Base-by-base conservation (phyloP, 2,113 vertebrate genomes). In the Ceyx margarethae region DNA sequence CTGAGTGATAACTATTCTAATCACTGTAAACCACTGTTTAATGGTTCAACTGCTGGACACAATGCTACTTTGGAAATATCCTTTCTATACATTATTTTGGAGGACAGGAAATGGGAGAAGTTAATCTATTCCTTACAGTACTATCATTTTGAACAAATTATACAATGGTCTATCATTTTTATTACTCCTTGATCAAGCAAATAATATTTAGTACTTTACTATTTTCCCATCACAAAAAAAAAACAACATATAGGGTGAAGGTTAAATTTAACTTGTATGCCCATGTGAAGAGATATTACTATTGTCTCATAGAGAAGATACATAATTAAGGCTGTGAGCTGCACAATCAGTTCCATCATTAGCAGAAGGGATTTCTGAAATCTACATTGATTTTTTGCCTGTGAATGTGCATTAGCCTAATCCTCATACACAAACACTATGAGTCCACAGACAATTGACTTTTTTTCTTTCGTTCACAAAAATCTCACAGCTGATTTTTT, bases 331-430 rank as follows among this genome's bases (percentile, higher is more conserved):
- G 56, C 91, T 91, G 68, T 69, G 93, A 94, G 78, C 72, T 66
- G 53, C 69, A 62, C 75, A 48, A 89, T 96, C 91, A 83, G 76
- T 91, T 83, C 84, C 25, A 28, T 72, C 57, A 61, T 93, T 87
- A 91, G 88, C 84, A 91, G 80, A 91, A 85, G 54, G 68, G 58
- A 74, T 92, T 93, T 92, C 85, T 73, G 50, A 76, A 82, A 69
- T 45, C 79, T 73, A 14, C 89, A 96, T 87, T 65, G 96, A 96
- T 33, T 95, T 94, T 91, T 76, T 85, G 71, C 79, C 85, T 86
- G 82, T 88, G 92, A 91, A 96, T 96, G 74, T 85, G 91, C 85
- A 95, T 81, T 71, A 90, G 66, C 78, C 67, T 96, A 93, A 96
- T 94, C 94, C 95, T 89, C 72, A 60, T 74, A 69, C 17, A 89